These are phyloP conservation scores for Turritopsis dohrnii DNA, from an alignment of 30 jellyfish, hydroid and myxozoan species.

Conservation along the genomic window DNA sequence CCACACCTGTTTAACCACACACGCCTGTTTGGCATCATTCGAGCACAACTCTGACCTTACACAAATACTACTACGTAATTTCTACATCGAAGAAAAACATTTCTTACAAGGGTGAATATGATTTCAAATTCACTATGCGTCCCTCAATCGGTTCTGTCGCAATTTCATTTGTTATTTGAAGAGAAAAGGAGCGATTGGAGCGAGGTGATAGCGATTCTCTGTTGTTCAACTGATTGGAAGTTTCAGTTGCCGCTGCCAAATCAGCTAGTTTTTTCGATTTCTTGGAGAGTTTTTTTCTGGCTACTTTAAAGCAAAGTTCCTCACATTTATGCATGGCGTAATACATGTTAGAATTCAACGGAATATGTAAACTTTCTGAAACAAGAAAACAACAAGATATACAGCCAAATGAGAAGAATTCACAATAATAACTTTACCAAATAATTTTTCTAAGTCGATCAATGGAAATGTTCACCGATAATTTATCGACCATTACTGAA, in stretches of 20 bases:
- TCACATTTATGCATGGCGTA: conserved; percentile 63
- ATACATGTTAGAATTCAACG: conserved; percentile 57
- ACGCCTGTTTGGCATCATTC: too few relatives aligned
- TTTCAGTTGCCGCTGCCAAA: neutral
- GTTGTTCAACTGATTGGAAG: neutral
- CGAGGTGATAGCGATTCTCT: neutral
- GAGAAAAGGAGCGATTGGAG: neutral
- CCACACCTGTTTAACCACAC: too few relatives aligned
- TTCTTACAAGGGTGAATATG: neutral
- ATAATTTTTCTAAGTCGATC: too few relatives aligned
- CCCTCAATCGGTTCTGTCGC: neutral
- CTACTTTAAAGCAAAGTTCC: conserved; percentile 42
- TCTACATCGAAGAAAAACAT: too few relatives aligned
- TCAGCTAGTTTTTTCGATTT: conserved; percentile 1
- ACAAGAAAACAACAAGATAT: conserved; percentile 1
- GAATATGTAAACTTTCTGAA: conserved; percentile 65
- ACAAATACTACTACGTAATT: too few relatives aligned
- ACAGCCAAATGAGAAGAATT: neutral
- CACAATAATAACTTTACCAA: neutral
- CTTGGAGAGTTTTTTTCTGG: conserved; percentile 20
- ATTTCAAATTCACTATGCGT: neutral
- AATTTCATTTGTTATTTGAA: neutral
- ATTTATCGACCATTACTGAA: too few relatives aligned
- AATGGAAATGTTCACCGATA: too few relatives aligned
- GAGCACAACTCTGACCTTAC: too few relatives aligned